phyloP scores from a whole-genome alignment of 1,140 invertebrate genomes.

The Cotesia glomerata region DNA sequence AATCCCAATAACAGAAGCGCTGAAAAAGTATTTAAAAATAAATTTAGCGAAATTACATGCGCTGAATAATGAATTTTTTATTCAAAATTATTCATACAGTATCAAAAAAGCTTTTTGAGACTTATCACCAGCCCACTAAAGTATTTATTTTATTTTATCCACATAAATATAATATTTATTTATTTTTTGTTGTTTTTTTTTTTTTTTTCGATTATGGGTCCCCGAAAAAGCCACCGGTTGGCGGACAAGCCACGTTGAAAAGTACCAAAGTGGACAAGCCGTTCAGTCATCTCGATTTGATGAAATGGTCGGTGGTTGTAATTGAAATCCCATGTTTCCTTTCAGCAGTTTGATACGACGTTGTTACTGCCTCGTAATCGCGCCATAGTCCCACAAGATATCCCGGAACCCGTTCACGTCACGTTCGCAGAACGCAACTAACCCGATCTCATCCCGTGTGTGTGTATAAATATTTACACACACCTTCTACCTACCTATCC shows the following conservation, averaged over 20 bases:
- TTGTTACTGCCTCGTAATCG: constrained; percentile 26
- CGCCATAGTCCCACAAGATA: constrained; percentile 38
- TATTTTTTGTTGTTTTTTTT: background rate
- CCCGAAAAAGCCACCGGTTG: constrained; percentile 6
- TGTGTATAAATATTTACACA: too few relatives aligned
- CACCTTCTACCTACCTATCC: background rate
- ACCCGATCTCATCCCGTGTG: background rate
- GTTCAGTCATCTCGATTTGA: constrained; percentile 41
- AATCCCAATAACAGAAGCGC: too few relatives aligned
- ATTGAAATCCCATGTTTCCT: constrained; percentile 58
- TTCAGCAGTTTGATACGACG: constrained; percentile 49
- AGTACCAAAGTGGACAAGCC: background rate
- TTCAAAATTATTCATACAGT: background rate
- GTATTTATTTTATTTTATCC: background rate
- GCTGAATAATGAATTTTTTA: constrained; percentile 3
- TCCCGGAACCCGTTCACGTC: constrained; percentile 45
- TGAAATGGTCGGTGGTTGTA: constrained; percentile 52
- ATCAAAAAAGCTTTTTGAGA: background rate
- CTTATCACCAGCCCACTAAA: background rate
- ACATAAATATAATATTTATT: background rate
- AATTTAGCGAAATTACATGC: constrained; percentile 29
- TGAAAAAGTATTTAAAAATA: background rate
- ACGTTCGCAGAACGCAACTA: constrained; percentile 47
- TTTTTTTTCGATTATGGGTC: background rate
- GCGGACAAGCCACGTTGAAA: too few relatives aligned